phyloP scores from a whole-genome alignment of 2,888 invertebrate genomes.

The Branchipolynoe longqiensis region DNA sequence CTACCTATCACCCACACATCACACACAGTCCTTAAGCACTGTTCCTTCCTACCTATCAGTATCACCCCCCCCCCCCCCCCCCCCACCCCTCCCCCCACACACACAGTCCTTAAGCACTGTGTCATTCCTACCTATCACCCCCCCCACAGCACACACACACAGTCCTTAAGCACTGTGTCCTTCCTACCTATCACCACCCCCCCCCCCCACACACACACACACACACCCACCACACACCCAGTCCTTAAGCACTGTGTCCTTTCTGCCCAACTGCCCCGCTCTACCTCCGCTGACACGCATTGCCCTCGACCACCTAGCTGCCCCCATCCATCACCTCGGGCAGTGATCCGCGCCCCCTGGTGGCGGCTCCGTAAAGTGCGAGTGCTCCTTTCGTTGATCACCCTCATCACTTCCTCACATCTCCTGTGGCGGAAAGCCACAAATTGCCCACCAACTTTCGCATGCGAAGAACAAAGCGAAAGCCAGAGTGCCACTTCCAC shows the following conservation, averaged over 20 bases:
- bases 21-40: neutral
- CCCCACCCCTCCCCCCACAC: neutral
- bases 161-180: neutral
- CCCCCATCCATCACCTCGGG: slow-evolving; percentile 18
- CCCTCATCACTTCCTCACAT: slow-evolving; percentile 47
- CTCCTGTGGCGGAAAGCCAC: slow-evolving; percentile 44
- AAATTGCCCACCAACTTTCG: slow-evolving; percentile 49
- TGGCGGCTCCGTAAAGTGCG: neutral
- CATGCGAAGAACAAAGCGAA: no score
- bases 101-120: no score
- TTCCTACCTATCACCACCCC: no score
- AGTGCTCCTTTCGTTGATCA: neutral
- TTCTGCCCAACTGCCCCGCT: neutral
- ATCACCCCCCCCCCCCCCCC: neutral
- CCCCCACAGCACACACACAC: neutral
- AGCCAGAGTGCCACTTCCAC: no score
- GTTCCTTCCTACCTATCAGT: neutral
- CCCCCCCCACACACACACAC: neutral
- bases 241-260: no score
- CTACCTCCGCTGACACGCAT: neutral
- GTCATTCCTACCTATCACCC: neutral
- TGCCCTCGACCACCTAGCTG: neutral
- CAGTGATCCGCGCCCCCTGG: slow-evolving; percentile 1
- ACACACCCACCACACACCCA: neutral
- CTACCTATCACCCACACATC: neutral